phyloP scores from a whole-genome alignment of 2,888 invertebrate genomes.

The Periphyllus acericola region DNA sequence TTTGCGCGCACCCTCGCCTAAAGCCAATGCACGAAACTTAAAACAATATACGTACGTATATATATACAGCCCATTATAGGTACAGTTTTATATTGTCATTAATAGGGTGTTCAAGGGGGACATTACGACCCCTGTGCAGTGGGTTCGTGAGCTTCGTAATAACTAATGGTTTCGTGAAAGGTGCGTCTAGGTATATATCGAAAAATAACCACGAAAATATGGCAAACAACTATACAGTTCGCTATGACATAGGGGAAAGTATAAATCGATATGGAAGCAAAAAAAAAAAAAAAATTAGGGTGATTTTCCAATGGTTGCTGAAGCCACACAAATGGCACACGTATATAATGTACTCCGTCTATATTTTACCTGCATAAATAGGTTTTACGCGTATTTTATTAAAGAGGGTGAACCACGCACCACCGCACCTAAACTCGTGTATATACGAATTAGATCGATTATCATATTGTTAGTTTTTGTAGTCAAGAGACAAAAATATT shows the following conservation, averaged over 20 bases:
- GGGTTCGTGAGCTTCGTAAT: slow-evolving; percentile 59
- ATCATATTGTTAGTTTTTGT: background rate
- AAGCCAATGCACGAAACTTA: slow-evolving; percentile 38
- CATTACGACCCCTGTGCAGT: slow-evolving; percentile 41
- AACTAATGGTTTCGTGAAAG: slow-evolving; percentile 61
- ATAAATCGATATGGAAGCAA: slow-evolving; percentile 53
- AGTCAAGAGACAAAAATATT: background rate
- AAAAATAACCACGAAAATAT: slow-evolving; percentile 57
- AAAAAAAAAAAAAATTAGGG: slow-evolving; percentile 54
- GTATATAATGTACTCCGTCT: background rate
- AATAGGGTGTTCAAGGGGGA: slow-evolving; percentile 54
- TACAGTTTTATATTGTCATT: slow-evolving; percentile 45
- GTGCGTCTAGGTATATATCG: slow-evolving; percentile 33
- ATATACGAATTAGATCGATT: slow-evolving; percentile 41
- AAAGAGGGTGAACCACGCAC: slow-evolving; percentile 45
- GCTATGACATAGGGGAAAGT: slow-evolving; percentile 26
- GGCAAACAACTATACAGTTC: slow-evolving; percentile 35
- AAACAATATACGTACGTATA: slow-evolving; percentile 2
- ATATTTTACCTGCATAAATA: slow-evolving; percentile 52
- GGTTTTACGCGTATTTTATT: slow-evolving; percentile 57
- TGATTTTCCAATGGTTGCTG: slow-evolving; percentile 55
- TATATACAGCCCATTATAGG: background rate
- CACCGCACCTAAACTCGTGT: background rate
- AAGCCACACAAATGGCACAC: slow-evolving; percentile 60
- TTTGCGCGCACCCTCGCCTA: slow-evolving; percentile 45